These are phyloP conservation scores for Hippocampus barbouri DNA, from an alignment of 2,113 vertebrate species.

Conservation along the genomic window DNA sequence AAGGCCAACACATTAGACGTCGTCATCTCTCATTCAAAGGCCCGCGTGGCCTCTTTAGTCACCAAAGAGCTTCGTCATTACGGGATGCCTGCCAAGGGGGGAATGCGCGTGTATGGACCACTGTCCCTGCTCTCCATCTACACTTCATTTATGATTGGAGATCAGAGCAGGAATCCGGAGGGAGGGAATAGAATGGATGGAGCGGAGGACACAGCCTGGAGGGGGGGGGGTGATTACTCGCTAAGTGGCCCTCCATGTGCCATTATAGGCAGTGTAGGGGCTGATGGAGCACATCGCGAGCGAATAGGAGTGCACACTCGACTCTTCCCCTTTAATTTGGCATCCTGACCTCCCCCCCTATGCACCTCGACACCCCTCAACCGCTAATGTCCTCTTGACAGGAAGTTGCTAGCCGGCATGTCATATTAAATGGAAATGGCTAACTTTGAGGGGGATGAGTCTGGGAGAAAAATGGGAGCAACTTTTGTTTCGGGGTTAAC, in stretches of 20 bases:
- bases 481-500: not conserved
- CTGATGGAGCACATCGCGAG: constrained; percentile 62
- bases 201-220: constrained; percentile 43
- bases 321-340: constrained; percentile 69
- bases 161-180: constrained; percentile 61
- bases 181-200: constrained; percentile 20
- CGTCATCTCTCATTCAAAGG: constrained; percentile 58
- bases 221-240: constrained; percentile 67
- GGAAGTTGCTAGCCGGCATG: constrained; percentile 34
- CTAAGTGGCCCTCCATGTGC: constrained; percentile 72
- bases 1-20: constrained; percentile 57
- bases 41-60: constrained; percentile 52
- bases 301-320: constrained; percentile 63
- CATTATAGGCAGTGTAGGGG: constrained; percentile 63
- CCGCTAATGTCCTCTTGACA: constrained; percentile 57
- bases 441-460: not conserved
- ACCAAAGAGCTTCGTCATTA: constrained; percentile 59
- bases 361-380: constrained; percentile 16
- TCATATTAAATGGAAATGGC: constrained; percentile 11
- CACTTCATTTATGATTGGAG: constrained; percentile 70
- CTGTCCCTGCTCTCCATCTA: constrained; percentile 61
- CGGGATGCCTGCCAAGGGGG: constrained; percentile 46
- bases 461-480: not conserved
- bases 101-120: constrained; percentile 58
- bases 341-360: constrained; percentile 28